Base-by-base conservation (phyloP, 2,888 invertebrate genomes). In the Pyrgus malvae region DNA sequence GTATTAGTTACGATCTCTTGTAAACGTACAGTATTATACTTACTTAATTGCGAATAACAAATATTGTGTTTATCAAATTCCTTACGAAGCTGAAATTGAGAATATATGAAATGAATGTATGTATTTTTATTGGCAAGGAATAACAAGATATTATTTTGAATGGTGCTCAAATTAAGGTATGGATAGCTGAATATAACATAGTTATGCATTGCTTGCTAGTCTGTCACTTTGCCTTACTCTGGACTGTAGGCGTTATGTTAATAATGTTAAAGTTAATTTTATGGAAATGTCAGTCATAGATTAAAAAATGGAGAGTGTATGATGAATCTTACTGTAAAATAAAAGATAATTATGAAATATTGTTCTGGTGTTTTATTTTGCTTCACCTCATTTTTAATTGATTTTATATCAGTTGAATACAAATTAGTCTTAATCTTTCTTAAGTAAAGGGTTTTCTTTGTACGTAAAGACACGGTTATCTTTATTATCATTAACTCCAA, bases 261-360 rank as follows among this genome's bases (percentile, higher is more conserved):
- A n/a, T n/a, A n/a, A 41, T 55, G 48, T 58, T 72, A 64, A 66
- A 64, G 64, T 76, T 70, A 70, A 72, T 75, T 76, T 74, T 70
- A 65, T 55, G 65, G 68, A 68, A 59, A 63, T 69, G 68, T 72
- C 78, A 80, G 80, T 81, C 78, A 76, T 77, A 74, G 71, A 71
- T 67, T 76, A 67, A 74, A 76, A 72, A 73, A 72, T 44, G 68
- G 65, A 69, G 14, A 38, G 73, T 81, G 80, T 82, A 82, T 70
- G 72, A 80, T 80, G 78, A 73, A 67, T 55, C 66, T 73, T 76
- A 79, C 69, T 66, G 73, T 72, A 74, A 74, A 82, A 79, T 80
- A 78, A 80, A 78, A 73, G 66, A 75, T 75, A 75, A 80, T 69
- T 72, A 76, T 64, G 66, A 64, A 72, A 69, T 58, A 67, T 64